Evolutionary conservation across 2,888 invertebrate species (phyloP), one percentile per base, ranked within the genome.

Genomic region (Nomada goodeniana): DNA sequence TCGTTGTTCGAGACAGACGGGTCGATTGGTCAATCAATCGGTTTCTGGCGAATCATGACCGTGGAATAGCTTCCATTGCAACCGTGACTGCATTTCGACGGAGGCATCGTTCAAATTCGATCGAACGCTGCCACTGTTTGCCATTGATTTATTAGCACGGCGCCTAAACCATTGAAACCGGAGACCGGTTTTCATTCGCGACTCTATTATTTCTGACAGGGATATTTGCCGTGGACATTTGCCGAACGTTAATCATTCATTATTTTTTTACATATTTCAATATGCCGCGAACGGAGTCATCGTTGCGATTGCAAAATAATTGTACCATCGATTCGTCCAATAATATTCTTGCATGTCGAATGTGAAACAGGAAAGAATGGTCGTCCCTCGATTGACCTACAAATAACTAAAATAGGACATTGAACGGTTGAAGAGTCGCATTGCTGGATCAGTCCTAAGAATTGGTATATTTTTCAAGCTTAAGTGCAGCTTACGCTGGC

Each of bases 341-440:
- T 11, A 67, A 71, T 68, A 75, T 79, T 79, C 60, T 75, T 79
- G 52, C n/a, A 15, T 64, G 15, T 59, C 60, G 65, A 55, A 57
- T 13, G 74, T 71, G 50, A 55, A 64, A 52, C n/a, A 44, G 53
- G 50, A 70, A 65, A n/a, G 63, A 63, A 55, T 29, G 50, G n/a
- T 29, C 18, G 55, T 20, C 36, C 67, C 75, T 75, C 79, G 79
- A 76, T 72, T 42, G 80, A 80, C 80, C 76, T 72, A 69, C 63
- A 80, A 82, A 80, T 80, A 80, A 64, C 68, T 72, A 47, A 72
- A 72, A 71, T 50, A 57, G 50, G 50, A 76, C 68, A n/a, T 36
- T 23, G 50, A 36, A n/a, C 29, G 9, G 26, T 20, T 29, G 29
- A 29, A 29, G 29, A 29, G 26, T n/a, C 44, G 72, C 59, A 69